Evolutionary conservation across 2,888 invertebrate genomes (phyloP), one percentile per base, ranked within the genome.

Genomic region (Brachypterus glaber): DNA sequence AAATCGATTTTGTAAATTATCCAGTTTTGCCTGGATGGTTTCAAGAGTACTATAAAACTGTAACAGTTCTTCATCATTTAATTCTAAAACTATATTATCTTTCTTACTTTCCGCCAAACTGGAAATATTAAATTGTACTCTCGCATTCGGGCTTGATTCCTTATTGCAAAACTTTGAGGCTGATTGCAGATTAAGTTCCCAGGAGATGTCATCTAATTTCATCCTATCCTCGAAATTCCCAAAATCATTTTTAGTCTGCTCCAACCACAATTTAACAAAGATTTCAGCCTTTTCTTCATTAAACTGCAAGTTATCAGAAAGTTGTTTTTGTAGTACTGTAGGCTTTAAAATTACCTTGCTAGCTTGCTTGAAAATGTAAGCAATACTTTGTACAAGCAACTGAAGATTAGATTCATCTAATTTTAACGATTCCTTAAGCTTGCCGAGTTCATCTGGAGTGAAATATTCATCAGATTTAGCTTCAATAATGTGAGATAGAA

Each of bases 121-220:
- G 26, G 54, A 51, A 16, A 68, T 41, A 39, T 58, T 64, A 15
- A 75, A 55, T 43, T 74, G 72, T 9, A 75, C 48, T 17, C 69
- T 63, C 3, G 69, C 70, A 30, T 69, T 57, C 0, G 72, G 69
- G 2, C 63, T 55, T 25, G 65, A 65, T 44, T 69, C 64, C 39
- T 68, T 67, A 34, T 64, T 62, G 39, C 65, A 63, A 18, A 65
- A 59, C 39, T 68, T 66, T 2, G 70, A 69, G 3, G 70, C 67
- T 17, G 67, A 63, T 53, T 73, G 68, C 14, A 74, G 60, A 52
- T 73, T 72, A 2, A 74, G 50, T 41, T 74, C 69, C 75, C 76
- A 76, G 17, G 67, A 63, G 21, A 74, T 60, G 47, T 70, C 65
- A 35, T 72, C 64, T 18, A 76, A 57, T 51, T 71, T 67, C 52